Evolutionary conservation across 2,888 invertebrate genomes (phyloP).

Genomic region (Yponomeuta plumbellus): DNA sequence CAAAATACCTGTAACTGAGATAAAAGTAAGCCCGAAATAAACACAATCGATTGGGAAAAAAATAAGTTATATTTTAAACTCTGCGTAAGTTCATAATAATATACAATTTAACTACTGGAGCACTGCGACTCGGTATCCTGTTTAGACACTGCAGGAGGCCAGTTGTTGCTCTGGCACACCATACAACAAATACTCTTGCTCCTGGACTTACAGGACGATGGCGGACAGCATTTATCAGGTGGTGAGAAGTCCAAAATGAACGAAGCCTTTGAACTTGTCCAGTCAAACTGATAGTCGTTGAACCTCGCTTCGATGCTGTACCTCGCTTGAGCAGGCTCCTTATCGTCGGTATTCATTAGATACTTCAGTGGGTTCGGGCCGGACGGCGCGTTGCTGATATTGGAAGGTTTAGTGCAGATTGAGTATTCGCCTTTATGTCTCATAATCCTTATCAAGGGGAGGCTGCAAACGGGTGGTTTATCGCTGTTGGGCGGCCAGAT

Average conservation of each 20-base stretch:
- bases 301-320: conserved; percentile 65
- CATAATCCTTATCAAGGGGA: conserved; percentile 52
- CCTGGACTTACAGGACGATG: conserved; percentile 20
- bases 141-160: background rate
- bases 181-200: conserved; percentile 28
- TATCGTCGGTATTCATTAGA: conserved; percentile 46
- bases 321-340: conserved; percentile 29
- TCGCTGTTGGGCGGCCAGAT: background rate
- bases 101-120: background rate
- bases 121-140: background rate
- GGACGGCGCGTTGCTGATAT: conserved; percentile 54
- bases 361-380: conserved; percentile 65
- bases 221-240: conserved; percentile 47
- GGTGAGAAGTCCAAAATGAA: conserved; percentile 65
- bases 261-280: conserved; percentile 61
- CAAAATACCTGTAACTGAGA: too few relatives aligned
- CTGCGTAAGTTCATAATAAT: conserved; percentile 11
- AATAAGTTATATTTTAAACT: conserved; percentile 2
- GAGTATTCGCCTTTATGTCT: conserved; percentile 60
- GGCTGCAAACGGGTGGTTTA: conserved; percentile 33
- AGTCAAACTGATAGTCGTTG: conserved; percentile 65
- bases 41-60: too few relatives aligned
- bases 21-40: too few relatives aligned
- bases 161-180: conserved; percentile 25
- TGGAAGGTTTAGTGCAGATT: conserved; percentile 60